Conservation (phyloP, 2,888 invertebrate species). For the Himalopsyche anomala region DNA sequence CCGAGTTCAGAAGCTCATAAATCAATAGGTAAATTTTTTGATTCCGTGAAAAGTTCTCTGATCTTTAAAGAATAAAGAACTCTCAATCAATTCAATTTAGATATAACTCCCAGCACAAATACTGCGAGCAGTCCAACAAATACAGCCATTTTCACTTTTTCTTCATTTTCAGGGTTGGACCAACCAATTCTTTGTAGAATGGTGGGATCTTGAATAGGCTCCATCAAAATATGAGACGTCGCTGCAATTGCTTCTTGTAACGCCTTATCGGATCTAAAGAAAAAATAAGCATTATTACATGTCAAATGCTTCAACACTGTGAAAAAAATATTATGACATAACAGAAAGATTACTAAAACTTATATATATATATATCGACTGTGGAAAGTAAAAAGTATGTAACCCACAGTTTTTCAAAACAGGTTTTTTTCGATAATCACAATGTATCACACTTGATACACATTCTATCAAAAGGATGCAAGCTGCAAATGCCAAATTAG, state of each 20-base stretch:
- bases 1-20: no score
- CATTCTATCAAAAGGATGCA: no score
- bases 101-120: slow-evolving; percentile 49
- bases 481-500: no score
- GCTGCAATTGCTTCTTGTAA: slow-evolving; percentile 72
- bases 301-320: no score
- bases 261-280: slow-evolving; percentile 69
- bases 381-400: no score
- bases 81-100: slow-evolving; percentile 54
- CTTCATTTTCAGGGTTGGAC: slow-evolving; percentile 51
- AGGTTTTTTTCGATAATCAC: no score
- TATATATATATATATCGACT: no score
- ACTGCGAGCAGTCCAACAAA: slow-evolving; percentile 51
- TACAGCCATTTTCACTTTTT: slow-evolving; percentile 53
- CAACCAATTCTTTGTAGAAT: slow-evolving; percentile 20
- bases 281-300: background rate
- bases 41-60: background rate
- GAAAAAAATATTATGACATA: no score
- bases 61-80: background rate
- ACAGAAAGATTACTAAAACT: no score
- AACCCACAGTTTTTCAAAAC: no score
- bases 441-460: no score
- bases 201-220: background rate
- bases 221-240: slow-evolving; percentile 63
- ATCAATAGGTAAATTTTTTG: background rate